Conservation (phyloP, 2,888 invertebrate genomes). For the Eumacrocentrus americanus region DNA sequence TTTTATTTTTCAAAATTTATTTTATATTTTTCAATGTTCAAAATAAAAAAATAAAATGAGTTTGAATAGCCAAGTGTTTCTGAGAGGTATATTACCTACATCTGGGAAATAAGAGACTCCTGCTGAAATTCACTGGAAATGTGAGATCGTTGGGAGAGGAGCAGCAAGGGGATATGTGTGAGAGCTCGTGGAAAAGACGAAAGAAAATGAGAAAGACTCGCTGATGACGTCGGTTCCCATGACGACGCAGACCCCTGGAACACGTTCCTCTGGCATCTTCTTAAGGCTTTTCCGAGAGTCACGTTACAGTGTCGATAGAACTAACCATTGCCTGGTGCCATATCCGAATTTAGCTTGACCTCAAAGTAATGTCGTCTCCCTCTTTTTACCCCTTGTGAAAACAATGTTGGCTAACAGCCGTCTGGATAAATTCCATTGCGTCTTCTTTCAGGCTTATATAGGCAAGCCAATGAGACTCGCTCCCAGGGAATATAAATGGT, state of each 20-base stretch:
- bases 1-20: too few relatives aligned
- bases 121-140: not conserved
- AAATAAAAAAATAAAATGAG: not conserved
- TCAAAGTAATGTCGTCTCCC: not conserved
- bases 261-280: conserved; percentile 2
- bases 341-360: not conserved
- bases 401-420: conserved; percentile 25
- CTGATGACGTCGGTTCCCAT: conserved; percentile 59
- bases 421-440: not conserved
- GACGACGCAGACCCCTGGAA: conserved; percentile 50
- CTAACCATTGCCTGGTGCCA: not conserved
- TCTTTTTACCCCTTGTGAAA: conserved; percentile 25
- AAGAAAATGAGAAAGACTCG: conserved; percentile 15
- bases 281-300: not conserved
- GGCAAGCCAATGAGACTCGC: conserved; percentile 8
- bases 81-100: not conserved
- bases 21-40: too few relatives aligned
- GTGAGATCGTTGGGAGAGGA: conserved; percentile 3
- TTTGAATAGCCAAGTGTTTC: not conserved
- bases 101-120: not conserved
- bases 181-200: conserved; percentile 3
- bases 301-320: not conserved
- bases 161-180: not conserved
- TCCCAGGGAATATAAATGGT: conserved; percentile 3
- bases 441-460: conserved; percentile 2